phyloP scores from a whole-genome alignment of 2,888 invertebrate species.

The Dione vanillae region DNA sequence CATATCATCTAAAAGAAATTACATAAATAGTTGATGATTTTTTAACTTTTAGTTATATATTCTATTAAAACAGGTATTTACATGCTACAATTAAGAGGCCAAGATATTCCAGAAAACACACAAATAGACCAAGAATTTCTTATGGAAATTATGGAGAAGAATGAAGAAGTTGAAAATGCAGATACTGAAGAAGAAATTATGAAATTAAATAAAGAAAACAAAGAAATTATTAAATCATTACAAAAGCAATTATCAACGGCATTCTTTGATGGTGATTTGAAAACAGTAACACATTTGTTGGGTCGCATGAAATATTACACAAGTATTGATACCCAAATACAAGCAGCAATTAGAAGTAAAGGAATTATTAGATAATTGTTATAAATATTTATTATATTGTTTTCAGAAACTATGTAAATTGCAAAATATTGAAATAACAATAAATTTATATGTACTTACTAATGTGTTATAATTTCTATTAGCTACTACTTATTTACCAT shows the following conservation, averaged over 20 bases:
- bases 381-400: background rate
- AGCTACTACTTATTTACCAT: no score
- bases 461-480: background rate
- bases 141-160: conserved; percentile 94
- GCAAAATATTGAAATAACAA: background rate
- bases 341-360: conserved; percentile 83
- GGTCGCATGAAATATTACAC: conserved; percentile 93
- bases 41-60: background rate
- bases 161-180: conserved; percentile 92
- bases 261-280: conserved; percentile 86
- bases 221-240: conserved; percentile 78
- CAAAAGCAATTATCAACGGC: conserved; percentile 84
- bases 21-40: background rate
- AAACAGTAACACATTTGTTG: conserved; percentile 86
- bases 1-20: no score
- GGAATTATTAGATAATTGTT: conserved; percentile 78
- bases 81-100: conserved; percentile 88
- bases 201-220: conserved; percentile 84
- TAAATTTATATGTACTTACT: background rate
- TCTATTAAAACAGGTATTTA: conserved; percentile 85
- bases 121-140: conserved; percentile 88
- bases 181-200: conserved; percentile 83
- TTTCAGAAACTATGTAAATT: background rate
- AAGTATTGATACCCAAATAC: conserved; percentile 91
- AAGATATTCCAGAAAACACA: conserved; percentile 87